Evolutionary conservation across 2,888 invertebrate species (phyloP).

Genomic region (Rhamphomyia laevipes): DNA sequence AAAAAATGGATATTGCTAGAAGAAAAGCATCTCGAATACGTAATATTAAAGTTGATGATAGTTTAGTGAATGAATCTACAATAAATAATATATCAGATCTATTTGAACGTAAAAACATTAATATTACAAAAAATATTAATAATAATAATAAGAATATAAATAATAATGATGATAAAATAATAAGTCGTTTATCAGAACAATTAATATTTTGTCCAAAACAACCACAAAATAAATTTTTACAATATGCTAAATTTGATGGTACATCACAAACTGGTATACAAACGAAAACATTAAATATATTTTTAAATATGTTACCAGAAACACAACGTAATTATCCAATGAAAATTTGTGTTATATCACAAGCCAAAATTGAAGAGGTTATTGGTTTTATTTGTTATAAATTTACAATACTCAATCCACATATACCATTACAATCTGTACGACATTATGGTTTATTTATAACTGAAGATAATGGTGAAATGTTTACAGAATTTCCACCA

Average conservation of each 20-base stretch:
- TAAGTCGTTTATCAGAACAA: constrained; percentile 62
- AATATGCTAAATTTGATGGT: constrained; percentile 87
- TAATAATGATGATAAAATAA: constrained; percentile 11
- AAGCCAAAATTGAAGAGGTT: constrained; percentile 78
- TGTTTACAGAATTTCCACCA: constrained; percentile 86
- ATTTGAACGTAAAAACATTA: neutral
- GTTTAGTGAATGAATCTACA: constrained; percentile 44
- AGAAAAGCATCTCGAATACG: constrained; percentile 61
- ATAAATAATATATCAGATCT: constrained; percentile 24
- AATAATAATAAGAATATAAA: neutral
- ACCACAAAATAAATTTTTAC: constrained; percentile 76
- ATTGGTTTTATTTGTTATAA: constrained; percentile 89
- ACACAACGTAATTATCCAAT: constrained; percentile 75
- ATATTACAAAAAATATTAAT: constrained; percentile 19
- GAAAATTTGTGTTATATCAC: constrained; percentile 65
- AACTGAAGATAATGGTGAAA: constrained; percentile 86
- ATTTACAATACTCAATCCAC: constrained; percentile 53
- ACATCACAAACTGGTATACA: constrained; percentile 67
- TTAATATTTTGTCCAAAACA: constrained; percentile 63
- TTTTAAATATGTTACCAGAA: constrained; percentile 74
- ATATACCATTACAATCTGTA: constrained; percentile 49
- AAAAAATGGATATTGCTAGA: constrained; percentile 77
- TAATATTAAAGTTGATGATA: constrained; percentile 59
- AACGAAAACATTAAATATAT: constrained; percentile 78
- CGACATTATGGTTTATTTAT: constrained; percentile 78